phyloP scores from a whole-genome alignment of 1,140 invertebrate species.

The Drosophila carrolli region DNA sequence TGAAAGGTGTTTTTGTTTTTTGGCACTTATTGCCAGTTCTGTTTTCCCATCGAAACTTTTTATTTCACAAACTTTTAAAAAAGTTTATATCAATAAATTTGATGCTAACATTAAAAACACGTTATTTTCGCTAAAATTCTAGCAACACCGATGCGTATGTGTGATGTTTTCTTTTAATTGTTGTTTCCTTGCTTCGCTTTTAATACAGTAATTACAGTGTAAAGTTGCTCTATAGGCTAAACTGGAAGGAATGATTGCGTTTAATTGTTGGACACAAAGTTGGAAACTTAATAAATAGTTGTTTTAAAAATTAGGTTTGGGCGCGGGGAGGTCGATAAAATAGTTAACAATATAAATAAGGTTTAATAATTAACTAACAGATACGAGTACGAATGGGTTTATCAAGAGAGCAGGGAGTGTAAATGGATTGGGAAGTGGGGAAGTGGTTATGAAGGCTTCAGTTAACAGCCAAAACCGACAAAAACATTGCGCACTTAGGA shows the following conservation, averaged over 20 bases:
- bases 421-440: neutral
- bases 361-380: slow-evolving; percentile 44
- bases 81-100: too few species aligned
- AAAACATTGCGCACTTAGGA: slow-evolving; percentile 56
- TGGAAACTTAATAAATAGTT: slow-evolving; percentile 51
- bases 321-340: slow-evolving; percentile 13
- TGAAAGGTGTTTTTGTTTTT: too few species aligned
- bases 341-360: slow-evolving; percentile 52
- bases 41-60: neutral
- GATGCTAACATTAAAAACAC: neutral
- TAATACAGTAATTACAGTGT: slow-evolving; percentile 75
- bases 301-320: slow-evolving; percentile 21
- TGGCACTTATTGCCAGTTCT: neutral
- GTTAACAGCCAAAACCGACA: slow-evolving; percentile 41
- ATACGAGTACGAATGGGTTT: slow-evolving; percentile 13
- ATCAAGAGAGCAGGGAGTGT: slow-evolving; percentile 2
- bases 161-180: slow-evolving; percentile 46
- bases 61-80: neutral
- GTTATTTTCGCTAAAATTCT: neutral
- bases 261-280: slow-evolving; percentile 74
- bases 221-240: slow-evolving; percentile 75
- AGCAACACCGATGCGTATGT: slow-evolving; percentile 14
- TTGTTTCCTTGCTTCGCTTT: slow-evolving; percentile 50
- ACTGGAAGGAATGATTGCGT: slow-evolving; percentile 79
- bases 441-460: neutral